Evolutionary conservation across 2,113 vertebrate species (phyloP), one percentile per base, ranked within the genome.

Genomic region (Chaetodon auriga): DNA sequence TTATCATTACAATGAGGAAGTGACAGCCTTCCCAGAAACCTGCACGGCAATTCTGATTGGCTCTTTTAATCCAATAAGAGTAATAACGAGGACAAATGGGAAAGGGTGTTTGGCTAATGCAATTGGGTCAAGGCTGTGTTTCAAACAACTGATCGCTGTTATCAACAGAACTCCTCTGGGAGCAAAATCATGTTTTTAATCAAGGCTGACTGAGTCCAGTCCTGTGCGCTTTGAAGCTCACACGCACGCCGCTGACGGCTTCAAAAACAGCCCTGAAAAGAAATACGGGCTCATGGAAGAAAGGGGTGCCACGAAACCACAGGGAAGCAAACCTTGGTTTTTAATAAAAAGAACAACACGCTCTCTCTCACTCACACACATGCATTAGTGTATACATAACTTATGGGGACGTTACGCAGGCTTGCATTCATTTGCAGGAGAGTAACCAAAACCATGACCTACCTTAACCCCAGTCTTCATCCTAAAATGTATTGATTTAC

Each of bases 1-100:
- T 94, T 92, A 93, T 85, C 89, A 89, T 88, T 82, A 69, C 84
- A 89, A 93, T 85, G 76, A 94, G 92, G 92, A 93, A 93, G 90
- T 85, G 60, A 88, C 82, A 64, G 82, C 62, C 75, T 92, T 84
- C 63, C 84, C 74, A 84, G 88, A 84, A 84, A 91, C 87, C 87
- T 77, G 70, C 68, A 77, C 49, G 46, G 62, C 75, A 68, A 66
- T 65, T 88, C 82, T 83, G 85, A 93, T 87, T 85, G 91, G 90
- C 51, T 80, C 71, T 57, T 88, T 86, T 85, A 91, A 92, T 89
- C 73, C 62, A 91, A 93, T 93, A 81, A 87, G 75, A 76, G 63
- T 48, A 72, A 82, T 90, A 91, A 93, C 68, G 15, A 88, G 81
- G 88, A 92, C 75, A 88, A 87, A 92, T 90, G 75, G 75, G 66